phyloP scores from a whole-genome alignment of 2,888 invertebrate genomes.

The Linnaemya tessellans region DNA sequence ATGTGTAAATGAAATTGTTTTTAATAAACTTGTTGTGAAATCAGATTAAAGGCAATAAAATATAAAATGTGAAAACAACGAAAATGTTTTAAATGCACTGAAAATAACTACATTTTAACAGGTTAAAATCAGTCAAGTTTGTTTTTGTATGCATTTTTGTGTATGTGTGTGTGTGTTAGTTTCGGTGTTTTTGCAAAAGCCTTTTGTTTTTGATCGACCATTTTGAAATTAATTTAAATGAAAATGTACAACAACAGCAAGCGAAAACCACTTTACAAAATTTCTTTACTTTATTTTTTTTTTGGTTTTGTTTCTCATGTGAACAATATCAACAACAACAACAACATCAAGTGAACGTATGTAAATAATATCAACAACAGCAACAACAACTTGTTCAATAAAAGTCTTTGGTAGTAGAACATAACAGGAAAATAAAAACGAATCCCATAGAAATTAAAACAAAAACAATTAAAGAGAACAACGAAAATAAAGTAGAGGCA shows the following conservation, averaged over 20 bases:
- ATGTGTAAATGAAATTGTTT: slow-evolving; percentile 24
- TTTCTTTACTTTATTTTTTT: slow-evolving; percentile 1
- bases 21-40: slow-evolving; percentile 25
- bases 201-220: slow-evolving; percentile 20
- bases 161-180: slow-evolving; percentile 2
- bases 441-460: slow-evolving; percentile 24
- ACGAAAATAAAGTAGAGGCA: slow-evolving; percentile 52
- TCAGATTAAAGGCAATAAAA: slow-evolving; percentile 12
- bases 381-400: slow-evolving; percentile 31
- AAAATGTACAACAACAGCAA: slow-evolving; percentile 47
- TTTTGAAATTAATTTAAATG: slow-evolving; percentile 40
- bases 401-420: slow-evolving; percentile 17
- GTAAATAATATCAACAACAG: slow-evolving; percentile 30
- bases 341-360: slow-evolving; percentile 28
- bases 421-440: slow-evolving; percentile 11
- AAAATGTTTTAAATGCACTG: slow-evolving; percentile 16
- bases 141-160: neutral
- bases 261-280: slow-evolving; percentile 36
- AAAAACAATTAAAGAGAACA: slow-evolving; percentile 31
- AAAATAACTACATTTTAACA: slow-evolving; percentile 14
- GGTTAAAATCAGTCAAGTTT: neutral
- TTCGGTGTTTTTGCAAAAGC: neutral
- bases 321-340: slow-evolving; percentile 38
- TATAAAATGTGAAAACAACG: neutral
- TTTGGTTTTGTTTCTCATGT: slow-evolving; percentile 35